These are phyloP conservation scores for Lumbricus terrestris DNA, from an alignment of 2,888 invertebrate species.

Conservation along the genomic window DNA sequence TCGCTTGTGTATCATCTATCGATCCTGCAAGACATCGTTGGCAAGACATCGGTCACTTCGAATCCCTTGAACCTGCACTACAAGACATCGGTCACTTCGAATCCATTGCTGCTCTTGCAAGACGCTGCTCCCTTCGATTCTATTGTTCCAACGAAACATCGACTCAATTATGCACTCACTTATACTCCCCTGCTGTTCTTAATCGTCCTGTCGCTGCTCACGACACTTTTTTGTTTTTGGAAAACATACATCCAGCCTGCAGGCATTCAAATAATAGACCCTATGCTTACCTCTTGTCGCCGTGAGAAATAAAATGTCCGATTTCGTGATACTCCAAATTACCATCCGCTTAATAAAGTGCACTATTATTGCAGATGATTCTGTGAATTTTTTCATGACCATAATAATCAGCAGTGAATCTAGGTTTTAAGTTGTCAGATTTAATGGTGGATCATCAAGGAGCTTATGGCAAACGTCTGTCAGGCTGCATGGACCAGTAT, in stretches of 20 bases:
- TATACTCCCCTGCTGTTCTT: too few species aligned
- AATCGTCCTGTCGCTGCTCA: too few species aligned
- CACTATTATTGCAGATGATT: neutral
- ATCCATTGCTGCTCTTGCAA: too few species aligned
- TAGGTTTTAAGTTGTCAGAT: neutral
- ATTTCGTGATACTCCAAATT: neutral
- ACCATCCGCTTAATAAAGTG: neutral
- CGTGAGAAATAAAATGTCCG: too few species aligned
- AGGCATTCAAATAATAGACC: too few species aligned
- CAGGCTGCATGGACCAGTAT: neutral
- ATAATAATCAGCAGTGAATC: neutral
- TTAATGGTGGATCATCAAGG: neutral
- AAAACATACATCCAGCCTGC: too few species aligned
- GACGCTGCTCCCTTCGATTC: too few species aligned
- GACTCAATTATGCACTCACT: too few species aligned
- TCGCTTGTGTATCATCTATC: neutral
- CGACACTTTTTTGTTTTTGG: too few species aligned
- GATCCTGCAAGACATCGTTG: too few species aligned
- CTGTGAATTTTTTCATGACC: neutral
- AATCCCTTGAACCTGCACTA: neutral
- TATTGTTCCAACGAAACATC: too few species aligned
- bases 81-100: neutral
- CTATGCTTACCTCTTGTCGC: too few species aligned
- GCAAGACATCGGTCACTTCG: neutral
- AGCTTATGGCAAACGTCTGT: neutral